These are phyloP conservation scores for Noctua janthina DNA, from an alignment of 2,888 invertebrate genomes.

Conservation along the genomic window DNA sequence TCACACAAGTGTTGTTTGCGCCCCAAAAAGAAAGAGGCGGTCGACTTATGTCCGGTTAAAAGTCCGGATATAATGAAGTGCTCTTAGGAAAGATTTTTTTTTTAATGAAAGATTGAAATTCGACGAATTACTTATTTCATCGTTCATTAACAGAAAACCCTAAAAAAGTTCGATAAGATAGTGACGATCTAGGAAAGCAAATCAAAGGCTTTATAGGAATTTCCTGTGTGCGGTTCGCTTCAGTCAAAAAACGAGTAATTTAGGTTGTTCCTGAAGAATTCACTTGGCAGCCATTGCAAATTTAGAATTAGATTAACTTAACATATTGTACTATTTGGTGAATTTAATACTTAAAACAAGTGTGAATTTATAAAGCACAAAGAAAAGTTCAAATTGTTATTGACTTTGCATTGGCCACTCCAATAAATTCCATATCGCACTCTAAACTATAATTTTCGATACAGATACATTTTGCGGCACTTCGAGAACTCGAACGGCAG, in stretches of 20 bases:
- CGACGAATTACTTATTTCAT: neutral
- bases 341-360: neutral
- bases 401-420: neutral
- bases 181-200: neutral
- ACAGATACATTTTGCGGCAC: conserved; percentile 43
- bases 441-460: conserved; percentile 18
- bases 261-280: neutral
- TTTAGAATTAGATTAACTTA: neutral
- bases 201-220: neutral
- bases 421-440: neutral
- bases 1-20: neutral
- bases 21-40: neutral
- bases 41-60: neutral
- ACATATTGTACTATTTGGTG: neutral
- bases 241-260: neutral
- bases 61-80: neutral
- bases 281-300: neutral
- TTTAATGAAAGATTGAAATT: neutral
- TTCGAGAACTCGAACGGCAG: conserved; percentile 15
- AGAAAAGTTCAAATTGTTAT: neutral
- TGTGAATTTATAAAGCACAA: neutral
- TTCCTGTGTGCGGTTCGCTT: neutral
- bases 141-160: neutral
- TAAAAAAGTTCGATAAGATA: neutral
- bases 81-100: neutral